Percentiles rank a stretch among this genome's conserved stretches.
Evolutionary conservation across 53 echinoderm and acorn worm genomes (phyloP).

Genomic region (Paracentrotus lividus): DNA sequence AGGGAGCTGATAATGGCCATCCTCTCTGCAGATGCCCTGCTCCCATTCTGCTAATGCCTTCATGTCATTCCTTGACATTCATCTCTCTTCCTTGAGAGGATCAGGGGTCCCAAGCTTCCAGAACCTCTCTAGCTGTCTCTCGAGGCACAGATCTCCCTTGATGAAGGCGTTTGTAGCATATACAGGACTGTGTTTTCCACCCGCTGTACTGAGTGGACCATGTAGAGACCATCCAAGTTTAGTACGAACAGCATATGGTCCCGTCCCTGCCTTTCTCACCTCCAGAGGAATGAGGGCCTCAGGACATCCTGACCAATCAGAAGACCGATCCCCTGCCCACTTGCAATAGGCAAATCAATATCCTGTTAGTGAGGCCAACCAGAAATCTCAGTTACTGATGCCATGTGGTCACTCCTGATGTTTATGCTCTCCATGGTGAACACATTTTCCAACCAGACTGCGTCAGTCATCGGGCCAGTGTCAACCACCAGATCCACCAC

Average conservation of each 20-base stretch:
- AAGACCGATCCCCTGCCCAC: slow-evolving; percentile 64
- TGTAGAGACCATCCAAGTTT: slow-evolving; percentile 74
- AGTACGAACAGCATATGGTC: slow-evolving; percentile 75
- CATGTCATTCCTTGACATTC: slow-evolving; percentile 67
- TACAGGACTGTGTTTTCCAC: not conserved
- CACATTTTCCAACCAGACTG: not conserved
- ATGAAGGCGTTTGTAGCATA: slow-evolving; percentile 63
- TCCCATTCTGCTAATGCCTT: slow-evolving; percentile 55
- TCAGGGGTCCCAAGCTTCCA: slow-evolving; percentile 75
- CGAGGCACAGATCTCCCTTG: slow-evolving; percentile 50
- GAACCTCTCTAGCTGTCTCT: slow-evolving; percentile 73
- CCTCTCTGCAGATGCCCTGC: slow-evolving; percentile 28
- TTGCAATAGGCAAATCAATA: slow-evolving; percentile 61
- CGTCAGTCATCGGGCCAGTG: not conserved
- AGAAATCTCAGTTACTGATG: not conserved
- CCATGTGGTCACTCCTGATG: not conserved
- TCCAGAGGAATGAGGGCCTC: slow-evolving; percentile 78
- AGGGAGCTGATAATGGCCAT: slow-evolving; percentile 74
- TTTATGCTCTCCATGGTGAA: not conserved
- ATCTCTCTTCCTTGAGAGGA: slow-evolving; percentile 53
- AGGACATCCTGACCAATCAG: slow-evolving; percentile 79
- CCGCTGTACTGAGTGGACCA: slow-evolving; percentile 59
- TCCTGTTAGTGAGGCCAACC: slow-evolving; percentile 61
- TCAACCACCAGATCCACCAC: not conserved
- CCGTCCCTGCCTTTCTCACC: slow-evolving; percentile 50